A percentile compares a stretch with the other conserved stretches of the same genome.
Evolutionary conservation across 2,797 vertebrate species (phyloP).

Genomic region (Paguma larvata): DNA sequence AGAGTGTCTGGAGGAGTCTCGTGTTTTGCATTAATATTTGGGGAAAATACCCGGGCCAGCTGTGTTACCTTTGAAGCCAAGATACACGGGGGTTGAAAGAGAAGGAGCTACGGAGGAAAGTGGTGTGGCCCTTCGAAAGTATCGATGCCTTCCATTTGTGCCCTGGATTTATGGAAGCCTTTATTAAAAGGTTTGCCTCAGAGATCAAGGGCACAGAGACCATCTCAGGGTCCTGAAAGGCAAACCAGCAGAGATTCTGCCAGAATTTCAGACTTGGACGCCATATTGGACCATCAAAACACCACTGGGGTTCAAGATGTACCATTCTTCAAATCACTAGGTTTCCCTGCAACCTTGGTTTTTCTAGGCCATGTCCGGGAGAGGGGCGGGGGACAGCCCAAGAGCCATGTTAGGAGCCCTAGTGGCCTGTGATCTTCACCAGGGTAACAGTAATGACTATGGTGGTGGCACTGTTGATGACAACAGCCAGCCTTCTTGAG

Average conservation of each 20-base stretch:
- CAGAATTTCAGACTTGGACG: not conserved
- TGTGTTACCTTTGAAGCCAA: not conserved
- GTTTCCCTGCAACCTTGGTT: not conserved
- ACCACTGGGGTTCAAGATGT: not conserved
- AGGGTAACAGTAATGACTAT: not conserved
- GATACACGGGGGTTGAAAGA: not conserved
- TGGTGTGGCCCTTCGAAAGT: not conserved
- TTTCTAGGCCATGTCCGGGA: not conserved
- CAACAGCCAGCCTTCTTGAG: not conserved
- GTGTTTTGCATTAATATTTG: constrained; percentile 42
- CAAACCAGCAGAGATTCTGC: not conserved
- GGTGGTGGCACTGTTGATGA: not conserved
- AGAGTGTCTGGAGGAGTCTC: constrained; percentile 30
- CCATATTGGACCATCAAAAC: not conserved
- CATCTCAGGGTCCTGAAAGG: not conserved
- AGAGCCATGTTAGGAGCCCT: not conserved
- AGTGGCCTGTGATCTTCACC: not conserved
- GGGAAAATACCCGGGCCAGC: not conserved
- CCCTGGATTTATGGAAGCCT: not conserved
- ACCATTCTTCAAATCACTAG: not conserved
- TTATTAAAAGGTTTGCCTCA: not conserved
- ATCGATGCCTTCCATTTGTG: not conserved
- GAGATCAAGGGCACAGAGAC: not conserved
- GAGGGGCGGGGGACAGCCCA: too few relatives aligned
- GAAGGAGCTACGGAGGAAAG: not conserved